Conservation (phyloP, 1,140 invertebrate genomes). For the Caenorhabditis briggsae region DNA sequence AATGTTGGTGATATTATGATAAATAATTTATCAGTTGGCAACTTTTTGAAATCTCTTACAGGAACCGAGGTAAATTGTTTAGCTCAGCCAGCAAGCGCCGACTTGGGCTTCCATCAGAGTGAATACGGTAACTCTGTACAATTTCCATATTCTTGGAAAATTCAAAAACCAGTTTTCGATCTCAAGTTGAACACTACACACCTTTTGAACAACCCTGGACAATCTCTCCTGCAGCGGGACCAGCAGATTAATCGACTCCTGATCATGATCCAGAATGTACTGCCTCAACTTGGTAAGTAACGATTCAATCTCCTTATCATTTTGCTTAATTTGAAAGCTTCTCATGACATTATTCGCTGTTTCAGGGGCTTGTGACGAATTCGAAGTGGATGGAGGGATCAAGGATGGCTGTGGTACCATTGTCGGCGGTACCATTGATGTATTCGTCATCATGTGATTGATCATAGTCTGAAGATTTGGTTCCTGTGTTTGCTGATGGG, state of each 20-base stretch:
- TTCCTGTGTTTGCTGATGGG: too few relatives aligned
- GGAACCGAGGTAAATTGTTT: too few relatives aligned
- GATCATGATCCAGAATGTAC: constrained; percentile 16
- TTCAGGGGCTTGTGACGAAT: background rate
- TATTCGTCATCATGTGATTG: background rate
- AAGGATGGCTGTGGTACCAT: background rate
- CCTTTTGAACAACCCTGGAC: background rate
- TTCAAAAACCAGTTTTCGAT: too few relatives aligned
- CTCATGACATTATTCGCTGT: background rate
- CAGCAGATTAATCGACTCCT: background rate
- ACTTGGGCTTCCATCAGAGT: too few relatives aligned
- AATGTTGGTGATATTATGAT: too few relatives aligned
- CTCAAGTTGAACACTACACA: too few relatives aligned
- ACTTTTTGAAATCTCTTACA: too few relatives aligned
- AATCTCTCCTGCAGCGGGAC: constrained; percentile 12
- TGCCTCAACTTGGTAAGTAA: background rate
- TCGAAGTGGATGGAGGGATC: too few relatives aligned
- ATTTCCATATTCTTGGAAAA: too few relatives aligned
- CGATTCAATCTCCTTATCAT: constrained; percentile 18
- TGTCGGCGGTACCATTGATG: background rate
- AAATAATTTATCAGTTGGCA: too few relatives aligned
- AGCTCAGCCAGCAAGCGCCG: too few relatives aligned
- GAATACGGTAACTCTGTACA: too few relatives aligned
- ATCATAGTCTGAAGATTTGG: constrained; percentile 26
- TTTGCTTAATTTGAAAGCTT: constrained; percentile 12